A percentile compares a stretch with the other conserved stretches of the same genome.
These are phyloP conservation scores for Gnatocerus cornutus DNA, from an alignment of 2,888 invertebrate genomes.

Conservation along the genomic window DNA sequence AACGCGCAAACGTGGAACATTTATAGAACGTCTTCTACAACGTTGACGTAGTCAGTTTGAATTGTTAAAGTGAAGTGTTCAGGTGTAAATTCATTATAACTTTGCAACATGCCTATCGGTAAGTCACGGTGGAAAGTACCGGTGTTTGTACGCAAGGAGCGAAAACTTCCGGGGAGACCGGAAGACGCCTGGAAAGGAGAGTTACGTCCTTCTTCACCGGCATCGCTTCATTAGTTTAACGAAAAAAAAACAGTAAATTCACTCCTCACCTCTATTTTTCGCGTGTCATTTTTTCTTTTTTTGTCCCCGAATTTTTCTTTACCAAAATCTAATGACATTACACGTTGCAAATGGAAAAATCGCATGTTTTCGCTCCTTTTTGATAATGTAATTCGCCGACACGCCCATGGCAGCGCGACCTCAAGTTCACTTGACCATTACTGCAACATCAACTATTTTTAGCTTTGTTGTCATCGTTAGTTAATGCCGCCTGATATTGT, in stretches of 20 bases:
- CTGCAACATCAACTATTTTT: constrained; percentile 62
- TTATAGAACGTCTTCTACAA: constrained; percentile 56
- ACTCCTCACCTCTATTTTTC: too few relatives aligned
- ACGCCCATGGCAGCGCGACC: constrained; percentile 55
- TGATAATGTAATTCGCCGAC: constrained; percentile 30
- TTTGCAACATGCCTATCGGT: constrained; percentile 50
- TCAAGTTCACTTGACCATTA: constrained; percentile 59
- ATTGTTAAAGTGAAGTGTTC: constrained; percentile 50
- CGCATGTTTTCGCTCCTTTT: constrained; percentile 30
- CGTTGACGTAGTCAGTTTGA: constrained; percentile 59
- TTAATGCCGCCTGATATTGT: constrained; percentile 52
- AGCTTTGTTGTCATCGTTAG: constrained; percentile 64
- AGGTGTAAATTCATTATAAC: constrained; percentile 37
- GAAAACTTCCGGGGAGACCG: constrained; percentile 12
- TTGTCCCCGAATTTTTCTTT: too few relatives aligned
- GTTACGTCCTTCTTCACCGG: too few relatives aligned
- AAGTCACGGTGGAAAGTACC: constrained; percentile 24
- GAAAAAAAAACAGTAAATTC: too few relatives aligned
- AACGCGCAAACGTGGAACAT: constrained; percentile 61
- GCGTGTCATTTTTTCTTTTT: too few relatives aligned
- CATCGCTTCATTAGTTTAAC: too few relatives aligned
- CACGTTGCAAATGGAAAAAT: constrained; percentile 16
- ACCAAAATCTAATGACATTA: too few relatives aligned
- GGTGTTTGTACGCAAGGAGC: background rate
- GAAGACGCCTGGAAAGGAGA: background rate